These are phyloP conservation scores for Athene cunicularia DNA, from an alignment of 2,113 vertebrate species.

Conservation along the genomic window DNA sequence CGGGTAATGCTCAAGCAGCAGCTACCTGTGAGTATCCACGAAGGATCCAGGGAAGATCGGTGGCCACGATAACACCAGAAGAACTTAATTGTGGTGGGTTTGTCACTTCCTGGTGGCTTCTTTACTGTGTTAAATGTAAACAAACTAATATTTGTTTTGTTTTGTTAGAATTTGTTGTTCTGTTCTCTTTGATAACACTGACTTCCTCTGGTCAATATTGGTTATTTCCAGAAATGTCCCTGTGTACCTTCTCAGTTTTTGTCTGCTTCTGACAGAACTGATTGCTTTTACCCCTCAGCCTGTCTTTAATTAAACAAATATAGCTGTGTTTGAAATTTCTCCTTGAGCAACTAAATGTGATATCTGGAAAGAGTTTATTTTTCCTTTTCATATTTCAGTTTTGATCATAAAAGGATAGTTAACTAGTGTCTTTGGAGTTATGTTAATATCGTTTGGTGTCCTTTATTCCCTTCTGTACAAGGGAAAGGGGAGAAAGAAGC, in stretches of 20 bases:
- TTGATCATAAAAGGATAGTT: not conserved
- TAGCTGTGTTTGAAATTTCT: not conserved
- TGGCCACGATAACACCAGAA: slow-evolving; percentile 91
- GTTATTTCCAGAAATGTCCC: not conserved
- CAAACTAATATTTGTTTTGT: not conserved
- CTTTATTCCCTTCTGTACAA: not conserved
- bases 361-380: not conserved
- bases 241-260: not conserved
- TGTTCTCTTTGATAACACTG: not conserved
- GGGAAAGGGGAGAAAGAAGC: not conserved
- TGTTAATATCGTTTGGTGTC: not conserved
- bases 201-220: not conserved
- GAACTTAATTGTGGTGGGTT: slow-evolving; percentile 94
- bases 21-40: slow-evolving; percentile 93
- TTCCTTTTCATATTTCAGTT: not conserved
- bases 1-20: slow-evolving; percentile 92
- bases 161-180: not conserved
- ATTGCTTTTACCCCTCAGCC: not conserved
- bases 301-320: not conserved
- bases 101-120: not conserved
- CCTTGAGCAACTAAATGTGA: not conserved
- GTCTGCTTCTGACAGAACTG: not conserved
- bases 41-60: slow-evolving; percentile 91
- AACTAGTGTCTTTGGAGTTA: not conserved
- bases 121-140: not conserved